These are phyloP conservation scores for Batillaria attramentaria DNA, from an alignment of 1,140 invertebrate species.

Conservation along the genomic window DNA sequence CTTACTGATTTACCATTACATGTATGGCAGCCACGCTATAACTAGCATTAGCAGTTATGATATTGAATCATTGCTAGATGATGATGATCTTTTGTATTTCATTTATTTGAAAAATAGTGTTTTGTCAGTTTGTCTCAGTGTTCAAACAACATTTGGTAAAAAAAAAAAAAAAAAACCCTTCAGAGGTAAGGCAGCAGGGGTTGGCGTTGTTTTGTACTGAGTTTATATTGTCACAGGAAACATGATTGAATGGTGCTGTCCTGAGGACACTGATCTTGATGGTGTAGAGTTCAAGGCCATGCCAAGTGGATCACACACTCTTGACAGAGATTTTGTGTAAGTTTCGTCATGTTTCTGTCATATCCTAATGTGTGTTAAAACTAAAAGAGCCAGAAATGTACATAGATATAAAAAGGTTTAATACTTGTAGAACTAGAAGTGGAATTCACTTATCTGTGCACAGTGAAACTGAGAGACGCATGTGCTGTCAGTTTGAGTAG, in stretches of 20 bases:
- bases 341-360: no score
- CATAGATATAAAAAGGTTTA: background rate
- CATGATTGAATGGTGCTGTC: constrained; percentile 72
- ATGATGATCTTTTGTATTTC: no score
- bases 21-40: background rate
- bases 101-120: background rate
- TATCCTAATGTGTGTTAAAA: no score
- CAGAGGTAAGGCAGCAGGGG: background rate
- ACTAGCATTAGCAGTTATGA: background rate
- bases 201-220: background rate
- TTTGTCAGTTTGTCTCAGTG: background rate
- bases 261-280: constrained; percentile 72
- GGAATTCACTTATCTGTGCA: background rate
- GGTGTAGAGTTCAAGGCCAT: constrained; percentile 74
- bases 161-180: background rate
- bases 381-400: constrained; percentile 2
- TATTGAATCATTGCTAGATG: background rate
- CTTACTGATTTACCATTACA: background rate
- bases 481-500: no score
- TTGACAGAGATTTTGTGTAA: constrained; percentile 73
- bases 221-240: constrained; percentile 64
- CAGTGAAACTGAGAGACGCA: no score
- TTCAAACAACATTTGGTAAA: background rate
- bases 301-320: constrained; percentile 73
- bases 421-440: background rate